Percentiles rank a stretch among this genome's conserved stretches.
Conservation (phyloP, 2,113 vertebrate species). For the Siphamia tubifer region DNA sequence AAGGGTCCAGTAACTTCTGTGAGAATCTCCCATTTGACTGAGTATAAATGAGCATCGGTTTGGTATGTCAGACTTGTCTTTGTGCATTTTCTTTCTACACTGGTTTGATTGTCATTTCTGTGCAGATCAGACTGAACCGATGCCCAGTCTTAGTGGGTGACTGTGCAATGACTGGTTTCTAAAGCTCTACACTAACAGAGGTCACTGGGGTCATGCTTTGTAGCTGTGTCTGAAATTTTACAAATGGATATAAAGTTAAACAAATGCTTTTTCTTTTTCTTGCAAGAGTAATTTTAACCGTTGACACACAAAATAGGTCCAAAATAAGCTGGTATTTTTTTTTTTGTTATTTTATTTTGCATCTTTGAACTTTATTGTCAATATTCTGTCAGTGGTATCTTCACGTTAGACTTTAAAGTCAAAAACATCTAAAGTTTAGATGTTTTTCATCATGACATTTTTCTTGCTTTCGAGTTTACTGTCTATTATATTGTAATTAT, state of each 20-base stretch:
- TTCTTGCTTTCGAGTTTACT: too few relatives aligned
- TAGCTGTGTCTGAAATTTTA: conserved; percentile 5
- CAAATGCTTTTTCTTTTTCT: too few relatives aligned
- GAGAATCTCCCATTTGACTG: neutral
- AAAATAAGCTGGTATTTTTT: too few relatives aligned
- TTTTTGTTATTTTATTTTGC: too few relatives aligned
- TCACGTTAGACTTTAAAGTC: too few relatives aligned
- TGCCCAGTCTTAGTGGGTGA: conserved; percentile 3
- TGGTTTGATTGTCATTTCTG: neutral
- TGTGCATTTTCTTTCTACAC: neutral
- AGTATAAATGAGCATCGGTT: conserved; percentile 27
- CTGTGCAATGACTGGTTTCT: conserved; percentile 49
- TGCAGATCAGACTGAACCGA: conserved; percentile 27
- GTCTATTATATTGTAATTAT: too few relatives aligned
- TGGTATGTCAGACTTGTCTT: neutral
- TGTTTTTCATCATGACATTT: too few relatives aligned
- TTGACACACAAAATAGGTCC: too few relatives aligned
- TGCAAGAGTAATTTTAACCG: too few relatives aligned
- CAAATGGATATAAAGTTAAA: conserved; percentile 9
- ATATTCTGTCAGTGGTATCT: too few relatives aligned
- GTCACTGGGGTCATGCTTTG: conserved; percentile 1
- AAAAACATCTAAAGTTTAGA: too few relatives aligned
- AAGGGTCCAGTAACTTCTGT: conserved; percentile 31
- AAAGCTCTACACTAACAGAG: conserved; percentile 13
- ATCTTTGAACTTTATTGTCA: too few relatives aligned